Conservation (phyloP, 2,797 vertebrate species). For the Octomys mimax region DNA sequence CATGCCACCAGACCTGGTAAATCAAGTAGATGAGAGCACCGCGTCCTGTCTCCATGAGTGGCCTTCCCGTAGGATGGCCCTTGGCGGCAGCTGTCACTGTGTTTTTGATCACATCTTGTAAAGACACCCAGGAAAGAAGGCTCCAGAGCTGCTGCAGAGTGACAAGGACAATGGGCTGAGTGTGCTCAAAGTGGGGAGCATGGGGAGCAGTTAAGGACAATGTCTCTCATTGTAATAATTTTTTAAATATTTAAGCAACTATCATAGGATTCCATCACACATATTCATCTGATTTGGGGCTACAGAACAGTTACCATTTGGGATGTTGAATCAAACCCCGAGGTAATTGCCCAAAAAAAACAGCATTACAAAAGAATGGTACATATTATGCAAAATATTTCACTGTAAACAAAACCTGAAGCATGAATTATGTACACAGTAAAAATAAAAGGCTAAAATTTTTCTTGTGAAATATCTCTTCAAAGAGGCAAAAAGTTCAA, state of each 20-base stretch:
- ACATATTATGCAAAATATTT: background rate
- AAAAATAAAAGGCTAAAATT: constrained; percentile 3
- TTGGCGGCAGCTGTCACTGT: background rate
- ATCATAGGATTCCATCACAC: background rate
- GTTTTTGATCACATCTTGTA: background rate
- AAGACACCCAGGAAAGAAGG: background rate
- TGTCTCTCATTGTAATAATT: background rate
- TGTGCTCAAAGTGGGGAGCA: background rate
- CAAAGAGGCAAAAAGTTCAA: constrained; percentile 61
- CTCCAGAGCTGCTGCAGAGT: background rate
- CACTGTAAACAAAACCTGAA: constrained; percentile 33
- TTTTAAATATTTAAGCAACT: background rate
- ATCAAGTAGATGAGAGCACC: background rate
- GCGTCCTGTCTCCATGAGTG: background rate
- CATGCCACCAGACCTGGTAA: background rate
- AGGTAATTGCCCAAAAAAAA: constrained; percentile 30
- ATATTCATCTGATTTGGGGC: background rate
- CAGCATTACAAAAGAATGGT: constrained; percentile 9
- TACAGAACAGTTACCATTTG: background rate
- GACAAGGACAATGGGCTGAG: fast-evolving
- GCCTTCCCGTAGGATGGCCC: background rate
- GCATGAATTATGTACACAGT: background rate
- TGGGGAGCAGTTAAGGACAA: background rate
- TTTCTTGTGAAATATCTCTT: constrained; percentile 59
- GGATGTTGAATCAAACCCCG: background rate